Conservation (phyloP, 1,140 invertebrate genomes). For the Lasaia peninsularis region DNA sequence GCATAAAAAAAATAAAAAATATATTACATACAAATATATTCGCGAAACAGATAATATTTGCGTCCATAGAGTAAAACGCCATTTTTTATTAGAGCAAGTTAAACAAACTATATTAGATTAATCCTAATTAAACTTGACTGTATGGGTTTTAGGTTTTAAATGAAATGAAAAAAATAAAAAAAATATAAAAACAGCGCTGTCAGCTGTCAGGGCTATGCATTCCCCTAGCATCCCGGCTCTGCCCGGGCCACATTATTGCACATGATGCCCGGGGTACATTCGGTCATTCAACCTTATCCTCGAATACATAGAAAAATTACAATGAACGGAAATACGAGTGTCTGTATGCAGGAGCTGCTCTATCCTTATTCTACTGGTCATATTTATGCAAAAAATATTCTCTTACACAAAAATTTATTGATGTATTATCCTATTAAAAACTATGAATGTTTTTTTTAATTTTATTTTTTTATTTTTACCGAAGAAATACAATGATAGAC, state of each 20-base stretch:
- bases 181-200: neutral
- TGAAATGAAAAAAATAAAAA: neutral
- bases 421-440: too few relatives aligned
- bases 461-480: too few relatives aligned
- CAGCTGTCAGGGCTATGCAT: neutral
- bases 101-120: too few relatives aligned
- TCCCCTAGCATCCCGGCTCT: neutral
- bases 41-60: too few relatives aligned
- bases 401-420: neutral
- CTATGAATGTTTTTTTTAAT: too few relatives aligned
- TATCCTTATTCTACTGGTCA: neutral
- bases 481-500: too few relatives aligned
- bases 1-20: too few relatives aligned
- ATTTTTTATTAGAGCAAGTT: too few relatives aligned
- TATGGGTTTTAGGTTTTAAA: too few relatives aligned
- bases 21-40: too few relatives aligned
- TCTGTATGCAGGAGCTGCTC: neutral
- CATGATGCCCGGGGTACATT: conserved; percentile 4
- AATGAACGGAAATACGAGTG: neutral
- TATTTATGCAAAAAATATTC: conserved; percentile 3
- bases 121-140: too few relatives aligned
- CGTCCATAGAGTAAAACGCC: too few relatives aligned
- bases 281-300: conserved; percentile 5
- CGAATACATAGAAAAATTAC: conserved; percentile 8
- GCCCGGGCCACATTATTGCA: conserved; percentile 1